Evolutionary conservation across 2,113 vertebrate species (phyloP), one percentile per base, ranked within the genome.

Genomic region (Ameiurus melas): DNA sequence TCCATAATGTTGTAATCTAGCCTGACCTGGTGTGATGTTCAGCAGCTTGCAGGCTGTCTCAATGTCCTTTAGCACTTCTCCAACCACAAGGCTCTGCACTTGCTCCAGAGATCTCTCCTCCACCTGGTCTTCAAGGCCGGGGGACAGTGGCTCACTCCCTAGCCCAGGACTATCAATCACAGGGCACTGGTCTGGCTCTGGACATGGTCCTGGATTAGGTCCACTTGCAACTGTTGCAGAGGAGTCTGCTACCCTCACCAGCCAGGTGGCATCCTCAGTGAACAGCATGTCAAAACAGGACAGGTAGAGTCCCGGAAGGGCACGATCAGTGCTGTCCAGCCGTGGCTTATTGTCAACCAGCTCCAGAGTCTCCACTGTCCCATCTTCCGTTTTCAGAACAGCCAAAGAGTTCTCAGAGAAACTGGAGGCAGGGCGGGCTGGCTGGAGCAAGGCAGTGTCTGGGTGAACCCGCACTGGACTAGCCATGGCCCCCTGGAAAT

Each of bases 11-110:
- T 47, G 66, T 73, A 36, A 39, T 8, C 13, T n/a, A 75, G 47
- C 4, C 17, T 57, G 92, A 99, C 98, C 98, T 92, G 98, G 94
- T 0, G 97, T 93, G 92, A 99, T 99, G 92, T 98, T 99, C 87
- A 99, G 97, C 84, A 99, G 96, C 91, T 99, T 99, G 93, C 98
- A 99, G 83, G 98, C 97, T 0, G 97, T 99, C 94, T 98, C 98
- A 25, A 99, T 98, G 94, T 99, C 98, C 95, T 99, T 99, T 78
- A 99, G 95, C 89, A 99, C 98, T 85, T 99, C 98, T 0, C 97
- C 97, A 90, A 99, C 97, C 92, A 99, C 98, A 97, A 99, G 96
- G 92, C 96, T 98, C 93, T 99, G 98, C 90, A 99, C 97, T 94
- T 99, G 97, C 93, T 99, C 98, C 94, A 99, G 94, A 0, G 98